Base-by-base conservation (phyloP, 2,113 vertebrate genomes). In the Dasyprocta punctata region DNA sequence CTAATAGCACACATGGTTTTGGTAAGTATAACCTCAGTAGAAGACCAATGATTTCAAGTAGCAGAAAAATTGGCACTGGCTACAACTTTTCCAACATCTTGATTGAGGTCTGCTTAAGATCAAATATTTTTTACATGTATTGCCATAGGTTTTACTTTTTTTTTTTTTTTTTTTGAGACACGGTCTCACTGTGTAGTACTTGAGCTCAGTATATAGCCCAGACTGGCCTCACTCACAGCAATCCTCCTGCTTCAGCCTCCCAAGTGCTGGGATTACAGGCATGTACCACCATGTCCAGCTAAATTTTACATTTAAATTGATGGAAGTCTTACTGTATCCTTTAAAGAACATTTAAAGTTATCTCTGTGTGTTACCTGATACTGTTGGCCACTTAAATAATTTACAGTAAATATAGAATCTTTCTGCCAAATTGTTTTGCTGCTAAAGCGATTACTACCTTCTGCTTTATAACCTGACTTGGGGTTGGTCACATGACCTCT, bases 1-100 rank as follows among this genome's bases (percentile, higher is more conserved):
- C 96, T 99, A 85, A 98, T 99, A 0, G 99, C 99, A 30, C 99
- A 99, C 84, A 99, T 99, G 99, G 99, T 99, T 98, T 99, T 99
- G 99, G 99, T 99, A 98, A 99, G 99, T 99, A 96, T 77, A 56
- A 85, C 87, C 89, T 86, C 22, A 47, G 6, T 71, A 22, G 75
- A 89, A 94, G 7, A 54, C 9, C 49, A 65, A 5, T 61, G 71
- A 69, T 1, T 77, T 24, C 82, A 38, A 86, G 47, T 30, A 83
- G 44, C 63, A 87, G 20, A 61, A 54, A 58, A 91, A 77, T 87
- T n/a, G 67, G 54, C 5, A 54, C 11, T 81, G 26, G 14, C 54
- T 63, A 41, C 11, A 60, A 56, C 61, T 95, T 94, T 89, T 89
- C 60, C 58, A 91, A 7, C 22, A 33, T 89, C 33, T 20, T 78